Base-by-base conservation (phyloP, 2,113 vertebrate genomes). In the Callopanchax toddi region DNA sequence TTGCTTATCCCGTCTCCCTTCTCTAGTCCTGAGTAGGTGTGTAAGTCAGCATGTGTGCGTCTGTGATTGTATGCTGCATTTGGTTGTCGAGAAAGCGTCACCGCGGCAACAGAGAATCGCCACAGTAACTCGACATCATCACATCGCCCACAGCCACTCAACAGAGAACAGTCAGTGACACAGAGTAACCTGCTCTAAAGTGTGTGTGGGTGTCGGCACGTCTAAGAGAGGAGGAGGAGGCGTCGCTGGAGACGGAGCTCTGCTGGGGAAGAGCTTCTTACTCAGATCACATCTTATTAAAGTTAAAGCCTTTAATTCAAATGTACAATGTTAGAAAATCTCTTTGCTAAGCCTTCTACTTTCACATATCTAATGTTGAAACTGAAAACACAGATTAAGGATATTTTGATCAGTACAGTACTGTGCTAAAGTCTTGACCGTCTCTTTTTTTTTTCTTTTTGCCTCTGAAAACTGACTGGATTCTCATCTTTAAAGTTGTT, bases 131-230 rank as follows among this genome's bases (percentile, higher is more conserved):
- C 45, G 36, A 72, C 77, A 77, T 84, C 72, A 82, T 74, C 71
- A 59, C 53, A 40, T 72, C 77, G 65, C 86, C 84, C 82, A 86
- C 82, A 69, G 78, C 61, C 78, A 74, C 76, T 85, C 71, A 72
- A 55, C 74, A 71, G 78, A 75, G 82, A 82, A 67, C 80, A 80
- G 79, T 54, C 46, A 29, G 71, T 86, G 81, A 80, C 86, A 82
- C 64, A 78, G 70, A 85, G 81, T 82, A 81, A 82, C 74, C 85
- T 77, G 50, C 76, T 70, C 69, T 60, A 11, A 56, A 67, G 53
- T 58, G 70, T 57, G 74, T 57, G 73, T 65, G 73, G 54, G 75
- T 34, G 66, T 62, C 5, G 51, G 39, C 43, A 42, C 74, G 60
- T 79, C 60, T 77, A 56, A 66, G 53, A 72, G 63, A 67, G 48